Conservation (phyloP, 2,888 invertebrate species). For the Dryobotodes eremita region DNA sequence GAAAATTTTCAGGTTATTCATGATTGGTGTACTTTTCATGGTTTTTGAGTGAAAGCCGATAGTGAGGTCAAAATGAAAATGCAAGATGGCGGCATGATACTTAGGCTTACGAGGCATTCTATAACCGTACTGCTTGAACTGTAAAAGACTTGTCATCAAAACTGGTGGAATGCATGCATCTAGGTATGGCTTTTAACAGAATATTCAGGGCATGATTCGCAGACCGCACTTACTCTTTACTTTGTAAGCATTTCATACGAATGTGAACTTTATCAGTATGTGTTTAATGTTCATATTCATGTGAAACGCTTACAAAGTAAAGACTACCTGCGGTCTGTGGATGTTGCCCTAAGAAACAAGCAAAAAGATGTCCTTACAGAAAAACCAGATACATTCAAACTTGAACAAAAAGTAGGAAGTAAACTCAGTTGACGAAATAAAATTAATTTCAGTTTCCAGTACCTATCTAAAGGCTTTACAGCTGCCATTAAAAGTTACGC, state of each 20-base stretch:
- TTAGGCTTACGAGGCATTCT: no score
- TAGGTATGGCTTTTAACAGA: neutral
- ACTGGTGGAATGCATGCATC: no score
- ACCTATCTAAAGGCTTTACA: conserved; percentile 30
- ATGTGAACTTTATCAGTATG: neutral
- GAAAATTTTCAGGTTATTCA: no score
- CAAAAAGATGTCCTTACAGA: neutral
- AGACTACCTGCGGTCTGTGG: neutral
- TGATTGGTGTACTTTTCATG: no score
- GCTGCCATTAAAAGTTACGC: conserved; percentile 55
- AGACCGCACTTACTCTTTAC: neutral
- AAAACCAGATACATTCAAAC: neutral
- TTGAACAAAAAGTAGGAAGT: conserved; percentile 21
- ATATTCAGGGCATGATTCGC: neutral
- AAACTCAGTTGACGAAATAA: conserved; percentile 37
- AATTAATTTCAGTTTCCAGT: conserved; percentile 39
- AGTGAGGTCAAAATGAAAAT: no score
- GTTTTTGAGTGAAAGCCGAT: no score
- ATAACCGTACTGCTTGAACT: no score
- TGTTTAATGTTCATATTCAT: neutral
- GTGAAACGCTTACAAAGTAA: neutral
- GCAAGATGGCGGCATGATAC: no score
- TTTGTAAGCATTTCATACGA: neutral
- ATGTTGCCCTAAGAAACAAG: neutral
- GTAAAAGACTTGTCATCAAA: no score